Conservation (phyloP, 2,113 vertebrate species). For the Neolamprologus variostigma region DNA sequence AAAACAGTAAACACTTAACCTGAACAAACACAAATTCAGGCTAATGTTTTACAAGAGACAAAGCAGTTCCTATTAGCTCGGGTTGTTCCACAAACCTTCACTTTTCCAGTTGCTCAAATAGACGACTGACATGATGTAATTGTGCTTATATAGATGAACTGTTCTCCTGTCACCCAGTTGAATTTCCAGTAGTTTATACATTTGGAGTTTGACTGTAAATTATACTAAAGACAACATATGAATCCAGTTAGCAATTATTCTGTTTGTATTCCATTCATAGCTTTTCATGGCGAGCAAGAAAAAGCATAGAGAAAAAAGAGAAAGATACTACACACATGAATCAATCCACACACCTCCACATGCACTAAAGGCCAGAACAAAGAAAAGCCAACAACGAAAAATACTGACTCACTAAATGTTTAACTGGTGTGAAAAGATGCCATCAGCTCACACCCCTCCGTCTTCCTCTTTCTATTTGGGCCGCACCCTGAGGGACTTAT, state of each 20-base stretch:
- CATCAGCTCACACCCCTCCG: conserved; percentile 12
- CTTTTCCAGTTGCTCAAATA: not conserved
- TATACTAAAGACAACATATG: not conserved
- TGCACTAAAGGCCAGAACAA: not conserved
- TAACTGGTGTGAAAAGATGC: conserved; percentile 37
- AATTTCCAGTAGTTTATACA: not conserved
- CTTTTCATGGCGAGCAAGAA: not conserved
- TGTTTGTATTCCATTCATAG: not conserved
- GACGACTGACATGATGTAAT: not conserved
- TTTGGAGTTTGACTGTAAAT: not conserved
- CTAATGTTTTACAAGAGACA: conserved; percentile 48
- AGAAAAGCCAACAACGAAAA: not conserved
- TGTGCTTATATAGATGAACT: not conserved
- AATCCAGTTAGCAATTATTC: not conserved
- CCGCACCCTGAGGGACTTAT: conserved; percentile 53
- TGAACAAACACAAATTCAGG: conserved; percentile 37
- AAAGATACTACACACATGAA: not conserved
- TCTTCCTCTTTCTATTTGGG: conserved; percentile 14
- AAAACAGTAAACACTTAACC: conserved; percentile 50
- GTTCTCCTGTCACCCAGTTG: not conserved
- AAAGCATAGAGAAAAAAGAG: not conserved
- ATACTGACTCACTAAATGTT: conserved; percentile 24
- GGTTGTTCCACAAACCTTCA: not conserved
- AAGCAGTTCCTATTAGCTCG: conserved; percentile 16
- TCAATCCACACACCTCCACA: conserved; percentile 1